Evolutionary conservation across 1,140 invertebrate species (phyloP).

Genomic region (Drosophila varians): DNA sequence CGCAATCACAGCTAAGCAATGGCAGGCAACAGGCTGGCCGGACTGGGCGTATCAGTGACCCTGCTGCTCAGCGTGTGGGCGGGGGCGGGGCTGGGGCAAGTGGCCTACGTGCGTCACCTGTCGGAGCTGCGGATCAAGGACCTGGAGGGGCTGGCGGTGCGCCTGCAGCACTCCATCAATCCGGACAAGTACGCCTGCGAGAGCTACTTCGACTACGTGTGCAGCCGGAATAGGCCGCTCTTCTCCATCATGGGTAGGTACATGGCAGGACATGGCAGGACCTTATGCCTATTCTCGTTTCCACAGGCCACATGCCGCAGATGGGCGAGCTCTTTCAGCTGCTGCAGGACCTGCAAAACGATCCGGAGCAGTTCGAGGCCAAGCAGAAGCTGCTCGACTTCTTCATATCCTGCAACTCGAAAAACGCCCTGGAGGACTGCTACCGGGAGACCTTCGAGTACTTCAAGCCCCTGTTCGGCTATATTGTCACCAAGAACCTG

Average conservation of each 20-base stretch:
- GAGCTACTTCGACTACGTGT: constrained; percentile 76
- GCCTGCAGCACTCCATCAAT: constrained; percentile 65
- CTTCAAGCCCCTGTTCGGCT: constrained; percentile 75
- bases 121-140: constrained; percentile 69
- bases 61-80: constrained; percentile 12
- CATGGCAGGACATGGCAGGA: not conserved
- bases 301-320: constrained; percentile 66
- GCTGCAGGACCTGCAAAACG: constrained; percentile 62
- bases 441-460: constrained; percentile 78
- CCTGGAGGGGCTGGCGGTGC: constrained; percentile 52
- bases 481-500: constrained; percentile 71
- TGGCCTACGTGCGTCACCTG: constrained; percentile 55
- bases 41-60: not conserved
- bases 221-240: constrained; percentile 67
- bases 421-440: constrained; percentile 69
- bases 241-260: constrained; percentile 74
- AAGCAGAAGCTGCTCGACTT: constrained; percentile 77
- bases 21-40: constrained; percentile 8
- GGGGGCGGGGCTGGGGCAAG: constrained; percentile 27
- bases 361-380: constrained; percentile 63
- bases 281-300: not conserved
- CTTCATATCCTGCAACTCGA: constrained; percentile 70
- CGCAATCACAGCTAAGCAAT: not conserved
- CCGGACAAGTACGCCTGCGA: constrained; percentile 69
- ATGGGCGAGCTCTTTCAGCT: constrained; percentile 60